A percentile compares a stretch with the other conserved stretches of the same genome.
Conservation (phyloP, 2,797 vertebrate genomes). For the Anableps anableps region DNA sequence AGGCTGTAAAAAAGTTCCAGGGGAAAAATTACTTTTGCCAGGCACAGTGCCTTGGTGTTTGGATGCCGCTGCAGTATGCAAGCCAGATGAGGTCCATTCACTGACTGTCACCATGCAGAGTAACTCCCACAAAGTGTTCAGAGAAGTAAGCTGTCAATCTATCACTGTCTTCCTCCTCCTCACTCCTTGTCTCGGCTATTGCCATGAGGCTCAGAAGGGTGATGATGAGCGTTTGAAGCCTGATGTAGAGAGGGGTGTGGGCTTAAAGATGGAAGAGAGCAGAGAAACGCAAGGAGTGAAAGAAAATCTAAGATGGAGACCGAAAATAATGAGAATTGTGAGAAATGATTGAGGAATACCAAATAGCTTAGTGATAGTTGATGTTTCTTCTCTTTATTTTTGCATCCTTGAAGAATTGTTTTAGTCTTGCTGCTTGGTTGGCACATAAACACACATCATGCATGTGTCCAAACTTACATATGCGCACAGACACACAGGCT, state of each 20-base stretch:
- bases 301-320: slow-evolving; percentile 43
- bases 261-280: slow-evolving; percentile 27
- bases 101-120: slow-evolving; percentile 27
- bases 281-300: slow-evolving; percentile 28
- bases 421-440: slow-evolving; percentile 68
- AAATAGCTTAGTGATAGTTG: slow-evolving; percentile 47
- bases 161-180: slow-evolving; percentile 19
- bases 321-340: slow-evolving; percentile 51
- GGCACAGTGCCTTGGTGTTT: slow-evolving; percentile 15
- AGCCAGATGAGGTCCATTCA: slow-evolving; percentile 58
- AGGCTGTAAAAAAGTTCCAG: neutral
- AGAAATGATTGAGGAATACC: slow-evolving; percentile 28
- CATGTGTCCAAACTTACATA: slow-evolving; percentile 21
- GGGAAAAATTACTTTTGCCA: neutral
- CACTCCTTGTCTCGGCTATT: slow-evolving; percentile 25
- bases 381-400: slow-evolving; percentile 60
- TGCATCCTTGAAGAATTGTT: slow-evolving; percentile 69
- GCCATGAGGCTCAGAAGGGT: slow-evolving; percentile 25
- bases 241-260: slow-evolving; percentile 20
- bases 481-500: too few species aligned
- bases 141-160: slow-evolving; percentile 34
- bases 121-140: slow-evolving; percentile 29
- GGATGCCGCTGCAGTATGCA: slow-evolving; percentile 46
- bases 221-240: slow-evolving; percentile 30
- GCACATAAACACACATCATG: slow-evolving; percentile 64